phyloP scores from a whole-genome alignment of 2,797 vertebrate genomes.

The Sebastes trivittatus region DNA sequence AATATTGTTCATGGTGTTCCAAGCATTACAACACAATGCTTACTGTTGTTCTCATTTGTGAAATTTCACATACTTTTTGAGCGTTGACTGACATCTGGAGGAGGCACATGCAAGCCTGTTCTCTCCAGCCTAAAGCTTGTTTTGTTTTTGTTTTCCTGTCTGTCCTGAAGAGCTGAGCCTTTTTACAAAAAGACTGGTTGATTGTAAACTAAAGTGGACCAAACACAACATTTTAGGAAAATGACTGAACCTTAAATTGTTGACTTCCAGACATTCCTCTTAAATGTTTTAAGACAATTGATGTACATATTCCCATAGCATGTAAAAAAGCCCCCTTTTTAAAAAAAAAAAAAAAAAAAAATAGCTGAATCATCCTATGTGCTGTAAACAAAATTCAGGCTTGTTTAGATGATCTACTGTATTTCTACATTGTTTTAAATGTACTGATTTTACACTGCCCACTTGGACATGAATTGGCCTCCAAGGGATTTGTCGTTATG shows the following conservation, averaged over 20 bases:
- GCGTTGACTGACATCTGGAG: constrained; percentile 3
- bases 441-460: constrained; percentile 50
- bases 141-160: neutral
- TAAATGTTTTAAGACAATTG: neutral
- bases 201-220: neutral
- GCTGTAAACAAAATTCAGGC: neutral
- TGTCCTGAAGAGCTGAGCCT: neutral
- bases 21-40: neutral
- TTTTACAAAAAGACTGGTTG: neutral
- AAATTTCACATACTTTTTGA: neutral
- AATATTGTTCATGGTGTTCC: neutral
- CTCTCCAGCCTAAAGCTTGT: neutral
- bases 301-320: constrained; percentile 10
- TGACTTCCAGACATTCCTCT: neutral
- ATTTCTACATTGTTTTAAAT: constrained; percentile 86
- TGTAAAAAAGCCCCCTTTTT: neutral
- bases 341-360: too few relatives aligned
- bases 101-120: neutral
- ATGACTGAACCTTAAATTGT: neutral
- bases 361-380: neutral
- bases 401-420: constrained; percentile 26
- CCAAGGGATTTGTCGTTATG: neutral
- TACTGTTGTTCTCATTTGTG: constrained; percentile 1
- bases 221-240: neutral
- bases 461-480: neutral